Evolutionary conservation across 2,113 vertebrate species (phyloP).

Genomic region (Pterocles burchelli): DNA sequence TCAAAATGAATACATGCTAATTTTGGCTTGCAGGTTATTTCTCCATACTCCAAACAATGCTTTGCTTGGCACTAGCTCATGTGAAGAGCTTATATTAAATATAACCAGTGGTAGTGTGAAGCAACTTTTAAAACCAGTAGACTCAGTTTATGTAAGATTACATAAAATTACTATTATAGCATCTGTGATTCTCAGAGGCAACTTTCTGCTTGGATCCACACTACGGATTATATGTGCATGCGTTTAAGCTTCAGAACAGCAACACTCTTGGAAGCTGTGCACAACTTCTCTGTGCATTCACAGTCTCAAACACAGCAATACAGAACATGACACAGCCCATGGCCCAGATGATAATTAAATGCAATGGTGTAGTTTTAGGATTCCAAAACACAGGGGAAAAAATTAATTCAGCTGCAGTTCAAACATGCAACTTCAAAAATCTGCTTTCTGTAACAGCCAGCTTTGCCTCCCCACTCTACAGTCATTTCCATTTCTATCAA

Average conservation of each 20-base stretch:
- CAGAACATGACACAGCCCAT: fast-evolving
- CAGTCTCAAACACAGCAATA: neutral
- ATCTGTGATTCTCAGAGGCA: neutral
- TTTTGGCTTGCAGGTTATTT: slow-evolving; percentile 56
- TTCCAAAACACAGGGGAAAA: neutral
- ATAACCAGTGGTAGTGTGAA: neutral
- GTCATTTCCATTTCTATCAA: neutral
- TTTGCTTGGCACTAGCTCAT: slow-evolving; percentile 37
- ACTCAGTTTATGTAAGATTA: neutral
- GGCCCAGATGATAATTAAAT: neutral
- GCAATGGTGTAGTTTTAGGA: neutral
- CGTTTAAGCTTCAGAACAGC: neutral
- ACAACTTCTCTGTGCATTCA: neutral
- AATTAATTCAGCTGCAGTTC: neutral
- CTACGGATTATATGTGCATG: neutral
- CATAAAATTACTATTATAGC: neutral
- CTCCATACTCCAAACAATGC: slow-evolving; percentile 53
- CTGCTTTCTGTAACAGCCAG: neutral
- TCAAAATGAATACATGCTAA: slow-evolving; percentile 16
- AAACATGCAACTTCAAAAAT: neutral
- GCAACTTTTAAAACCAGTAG: slow-evolving; percentile 24
- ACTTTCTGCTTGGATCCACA: neutral
- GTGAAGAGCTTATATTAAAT: neutral
- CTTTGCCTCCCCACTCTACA: neutral
- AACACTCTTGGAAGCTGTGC: neutral